Base-by-base conservation (phyloP, 1,140 invertebrate genomes). In the Brevipalpus yothersi region DNA sequence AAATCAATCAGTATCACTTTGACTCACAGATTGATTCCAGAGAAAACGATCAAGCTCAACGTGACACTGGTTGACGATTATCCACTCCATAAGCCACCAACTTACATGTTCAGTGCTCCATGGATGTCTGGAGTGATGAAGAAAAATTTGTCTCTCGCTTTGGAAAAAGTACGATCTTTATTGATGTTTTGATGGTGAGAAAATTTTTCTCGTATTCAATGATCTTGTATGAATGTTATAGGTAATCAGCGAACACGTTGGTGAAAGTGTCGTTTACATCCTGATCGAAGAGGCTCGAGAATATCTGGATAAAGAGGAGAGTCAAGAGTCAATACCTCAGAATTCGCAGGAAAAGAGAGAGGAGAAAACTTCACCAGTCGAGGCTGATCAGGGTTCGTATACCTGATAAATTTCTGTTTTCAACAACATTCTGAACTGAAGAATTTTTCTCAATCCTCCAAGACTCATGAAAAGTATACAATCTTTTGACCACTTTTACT, bases 281-380 rank as follows among this genome's bases (percentile, higher is more conserved):
- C 84, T 81, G 81, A 78, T 84, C 40, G 82, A 84, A 69, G 79
- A 76, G 68, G 73, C 84, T 54, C 71, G 81, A 67, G 80, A 83
- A 69, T 74, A 78, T 63, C 66, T 82, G 23, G 41, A 58, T 58
- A 31, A 63, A 42, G 60, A 66, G 63, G 59, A 61, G 42, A 41
- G 43, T 41, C 41, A 10, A 19, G 49, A 51, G 10, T 51, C 49
- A 17, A 39, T 39, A 47, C 7, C 45, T 3, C 45, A 47, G 5
- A 31, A 5, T 31, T 2, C 31, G 5, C 31, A 31, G 5, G 31
- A 31, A 5, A 31, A 31, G 31, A 31, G 2, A 3, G 31, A 31
- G 31, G 31, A 31, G 31, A 31, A 31, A 31, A 31, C 31, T 31
- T 31, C 5, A 5, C 2, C 2, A 2, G 31, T 31, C 2, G 31